A percentile compares a stretch with the other conserved stretches of the same genome.
Evolutionary conservation across 37 sponge, comb jelly and placozoan species (phyloP).

Genomic region (Haliclona indistincta): DNA sequence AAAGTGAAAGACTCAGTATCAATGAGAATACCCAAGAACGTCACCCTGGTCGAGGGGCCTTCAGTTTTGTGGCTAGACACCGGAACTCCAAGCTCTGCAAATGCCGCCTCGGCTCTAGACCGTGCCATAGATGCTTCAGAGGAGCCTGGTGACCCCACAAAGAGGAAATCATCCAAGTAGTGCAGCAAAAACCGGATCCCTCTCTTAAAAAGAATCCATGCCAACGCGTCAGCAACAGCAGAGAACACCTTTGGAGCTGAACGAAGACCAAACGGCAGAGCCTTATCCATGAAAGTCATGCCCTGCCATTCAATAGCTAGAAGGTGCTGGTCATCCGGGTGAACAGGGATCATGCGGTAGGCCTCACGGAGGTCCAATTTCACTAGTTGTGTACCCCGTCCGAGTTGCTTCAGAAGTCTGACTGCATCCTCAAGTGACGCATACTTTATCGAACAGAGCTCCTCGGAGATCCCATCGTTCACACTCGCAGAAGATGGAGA

Average conservation of each 20-base stretch:
- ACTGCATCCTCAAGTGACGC: too few species aligned
- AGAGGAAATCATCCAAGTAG: constrained; percentile 13
- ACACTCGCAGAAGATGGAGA: too few species aligned
- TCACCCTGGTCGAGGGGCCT: neutral
- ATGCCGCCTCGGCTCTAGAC: neutral
- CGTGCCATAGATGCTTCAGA: neutral
- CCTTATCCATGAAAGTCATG: too few species aligned
- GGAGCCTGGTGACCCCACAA: constrained; percentile 7
- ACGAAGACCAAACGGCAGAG: too few species aligned
- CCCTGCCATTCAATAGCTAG: too few species aligned
- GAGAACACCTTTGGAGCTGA: too few species aligned
- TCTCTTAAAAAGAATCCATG: neutral
- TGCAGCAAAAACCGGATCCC: constrained; percentile 5
- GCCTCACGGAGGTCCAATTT: too few species aligned
- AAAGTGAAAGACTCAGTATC: neutral
- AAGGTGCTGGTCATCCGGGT: neutral
- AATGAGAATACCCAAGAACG: neutral
- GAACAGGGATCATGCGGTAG: neutral
- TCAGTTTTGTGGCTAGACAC: neutral
- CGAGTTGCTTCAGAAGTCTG: too few species aligned
- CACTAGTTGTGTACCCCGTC: too few species aligned
- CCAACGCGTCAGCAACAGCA: constrained; percentile 14
- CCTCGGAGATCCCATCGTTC: too few species aligned
- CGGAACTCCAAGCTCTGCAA: neutral
- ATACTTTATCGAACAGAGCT: too few species aligned